Percentiles rank a stretch among this genome's conserved stretches.
phyloP scores from a whole-genome alignment of 2,113 vertebrate species.

The Megalops atlanticus region DNA sequence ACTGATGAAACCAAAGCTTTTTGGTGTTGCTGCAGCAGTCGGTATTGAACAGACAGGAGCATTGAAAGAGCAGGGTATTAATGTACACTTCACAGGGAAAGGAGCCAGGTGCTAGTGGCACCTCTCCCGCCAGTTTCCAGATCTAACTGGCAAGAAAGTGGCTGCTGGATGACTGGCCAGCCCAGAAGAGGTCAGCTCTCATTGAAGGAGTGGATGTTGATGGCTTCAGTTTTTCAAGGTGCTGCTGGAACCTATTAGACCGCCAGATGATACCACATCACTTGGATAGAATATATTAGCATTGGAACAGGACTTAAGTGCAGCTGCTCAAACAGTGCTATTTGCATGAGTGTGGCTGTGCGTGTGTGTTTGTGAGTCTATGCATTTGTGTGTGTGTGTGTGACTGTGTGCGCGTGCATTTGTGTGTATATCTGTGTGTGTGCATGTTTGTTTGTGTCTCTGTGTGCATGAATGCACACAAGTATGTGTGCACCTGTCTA shows the following conservation, averaged over 20 bases:
- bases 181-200: neutral
- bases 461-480: neutral
- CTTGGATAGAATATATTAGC: neutral
- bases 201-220: neutral
- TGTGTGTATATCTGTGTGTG: neutral
- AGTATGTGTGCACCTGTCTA: neutral
- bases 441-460: neutral
- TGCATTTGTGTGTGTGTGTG: neutral
- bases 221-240: conserved; percentile 8
- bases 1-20: neutral
- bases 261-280: neutral
- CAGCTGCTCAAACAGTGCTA: neutral
- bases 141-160: neutral
- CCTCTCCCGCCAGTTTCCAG: neutral
- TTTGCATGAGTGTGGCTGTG: too few species aligned
- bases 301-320: neutral
- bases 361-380: neutral
- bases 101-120: neutral
- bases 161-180: neutral
- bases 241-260: conserved; percentile 1
- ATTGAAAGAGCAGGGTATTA: neutral
- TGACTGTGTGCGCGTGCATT: neutral
- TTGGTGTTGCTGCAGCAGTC: neutral
- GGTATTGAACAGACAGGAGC: neutral
- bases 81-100: neutral